Evolutionary conservation across 2,113 vertebrate species (phyloP).

Genomic region (Sturnira hondurensis): DNA sequence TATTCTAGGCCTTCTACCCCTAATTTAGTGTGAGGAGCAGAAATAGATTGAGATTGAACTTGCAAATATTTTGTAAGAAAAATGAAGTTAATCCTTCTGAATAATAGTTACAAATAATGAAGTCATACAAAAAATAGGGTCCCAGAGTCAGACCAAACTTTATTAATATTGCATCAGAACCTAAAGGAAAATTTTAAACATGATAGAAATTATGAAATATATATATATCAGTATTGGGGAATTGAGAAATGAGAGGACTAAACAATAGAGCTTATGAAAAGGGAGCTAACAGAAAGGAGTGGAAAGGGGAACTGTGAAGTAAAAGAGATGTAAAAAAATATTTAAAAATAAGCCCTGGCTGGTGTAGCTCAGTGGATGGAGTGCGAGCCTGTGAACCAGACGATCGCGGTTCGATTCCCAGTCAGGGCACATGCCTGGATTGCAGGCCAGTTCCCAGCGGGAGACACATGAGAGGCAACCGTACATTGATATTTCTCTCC

Average conservation of each 20-base stretch:
- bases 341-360: too few species aligned
- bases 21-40: neutral
- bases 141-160: neutral
- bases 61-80: neutral
- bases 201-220: conserved; percentile 2
- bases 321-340: neutral
- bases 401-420: too few species aligned
- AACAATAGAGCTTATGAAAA: neutral
- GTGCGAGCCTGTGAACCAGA: too few species aligned
- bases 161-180: neutral
- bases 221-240: neutral
- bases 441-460: too few species aligned
- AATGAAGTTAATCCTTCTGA: neutral
- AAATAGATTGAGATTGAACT: conserved; percentile 6
- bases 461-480: too few species aligned
- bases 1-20: neutral
- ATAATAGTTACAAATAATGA: neutral
- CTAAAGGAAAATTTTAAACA: conserved; percentile 10
- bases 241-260: neutral
- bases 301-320: neutral
- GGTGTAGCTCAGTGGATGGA: too few species aligned
- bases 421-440: too few species aligned
- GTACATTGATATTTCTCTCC: too few species aligned
- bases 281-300: neutral
- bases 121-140: neutral